Base-by-base conservation (phyloP, 2,797 vertebrate genomes). In the Hirundo rustica region DNA sequence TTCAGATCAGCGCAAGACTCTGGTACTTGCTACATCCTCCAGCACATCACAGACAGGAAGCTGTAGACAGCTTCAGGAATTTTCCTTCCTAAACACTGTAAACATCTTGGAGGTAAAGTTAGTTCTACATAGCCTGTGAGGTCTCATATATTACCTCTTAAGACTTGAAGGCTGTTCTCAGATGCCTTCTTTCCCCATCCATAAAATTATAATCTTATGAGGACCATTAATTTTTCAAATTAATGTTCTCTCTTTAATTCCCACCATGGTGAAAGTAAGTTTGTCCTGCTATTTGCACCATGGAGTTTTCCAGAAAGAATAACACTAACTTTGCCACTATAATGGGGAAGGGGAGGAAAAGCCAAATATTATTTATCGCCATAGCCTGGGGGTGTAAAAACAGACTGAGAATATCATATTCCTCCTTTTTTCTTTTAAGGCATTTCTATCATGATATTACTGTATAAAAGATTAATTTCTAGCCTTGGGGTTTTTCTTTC, bases 401-500 rank as follows among this genome's bases (percentile, higher is more conserved):
- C 32, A 70, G 74, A 62, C 55, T 79, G n/a, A 72, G 38, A 86
- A 72, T 73, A 66, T 85, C 25, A 55, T 70, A 91, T 82, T 85
- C 60, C 7, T 94, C 14, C 9, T 58, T 66, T 90, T 81, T 72
- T 58, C 38, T 92, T 93, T 66, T 34, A 89, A 89, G 45, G 64
- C 44, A 85, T 91, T 92, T 94, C 47, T 70, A 45, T 89, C 40
- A 81, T 89, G 26, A 58, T 79, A 76, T 87, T 84, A 81, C 32
- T 55, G 12, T 29, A 75, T 76, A 61, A 94, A 93, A 87, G 38
- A 96, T 81, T 92, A 44, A 94, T 92, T 86, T 81, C 32, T 90
- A 73, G 19, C 54, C 92, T 86, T 68, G 45, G 25, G 20, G 2
- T 2, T 77, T 85, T 89, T 32, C 14, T 76, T 89, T 55, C 42